phyloP scores from a whole-genome alignment of 2,113 vertebrate genomes.

The Actenoides lindsayi region DNA sequence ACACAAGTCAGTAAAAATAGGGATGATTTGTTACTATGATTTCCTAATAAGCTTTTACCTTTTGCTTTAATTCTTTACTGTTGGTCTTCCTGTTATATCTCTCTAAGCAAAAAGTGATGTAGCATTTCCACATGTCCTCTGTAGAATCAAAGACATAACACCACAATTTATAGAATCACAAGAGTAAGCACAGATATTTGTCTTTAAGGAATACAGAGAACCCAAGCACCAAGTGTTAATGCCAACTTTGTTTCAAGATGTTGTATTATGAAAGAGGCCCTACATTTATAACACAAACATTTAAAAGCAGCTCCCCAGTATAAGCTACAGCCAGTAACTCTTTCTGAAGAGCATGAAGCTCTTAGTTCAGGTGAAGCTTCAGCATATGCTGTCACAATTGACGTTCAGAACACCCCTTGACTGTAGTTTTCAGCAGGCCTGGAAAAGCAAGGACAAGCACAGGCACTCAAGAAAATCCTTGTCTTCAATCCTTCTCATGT shows the following conservation, averaged over 20 bases:
- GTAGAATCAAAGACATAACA: slow-evolving; percentile 13
- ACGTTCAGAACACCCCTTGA: not conserved
- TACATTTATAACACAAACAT: not conserved
- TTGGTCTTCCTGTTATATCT: slow-evolving; percentile 90
- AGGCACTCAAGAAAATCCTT: not conserved
- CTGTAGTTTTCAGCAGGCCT: not conserved
- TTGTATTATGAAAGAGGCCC: not conserved
- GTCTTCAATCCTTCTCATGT: not conserved
- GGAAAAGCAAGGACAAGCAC: not conserved
- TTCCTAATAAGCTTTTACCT: slow-evolving; percentile 71
- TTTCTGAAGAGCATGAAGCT: not conserved
- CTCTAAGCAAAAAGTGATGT: slow-evolving; percentile 87
- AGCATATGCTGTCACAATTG: not conserved
- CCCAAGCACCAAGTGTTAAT: not conserved
- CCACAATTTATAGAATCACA: not conserved
- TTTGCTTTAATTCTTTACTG: slow-evolving; percentile 81
- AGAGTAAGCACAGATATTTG: not conserved
- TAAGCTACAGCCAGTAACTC: not conserved
- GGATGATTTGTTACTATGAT: not conserved
- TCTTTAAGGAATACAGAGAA: not conserved
- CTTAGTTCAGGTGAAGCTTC: not conserved
- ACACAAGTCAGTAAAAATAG: not conserved
- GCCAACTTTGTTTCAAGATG: not conserved
- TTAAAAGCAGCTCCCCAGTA: not conserved
- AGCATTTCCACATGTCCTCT: slow-evolving; percentile 94